Evolutionary conservation across 2,113 vertebrate genomes (phyloP).

Genomic region (Falco punctatus): DNA sequence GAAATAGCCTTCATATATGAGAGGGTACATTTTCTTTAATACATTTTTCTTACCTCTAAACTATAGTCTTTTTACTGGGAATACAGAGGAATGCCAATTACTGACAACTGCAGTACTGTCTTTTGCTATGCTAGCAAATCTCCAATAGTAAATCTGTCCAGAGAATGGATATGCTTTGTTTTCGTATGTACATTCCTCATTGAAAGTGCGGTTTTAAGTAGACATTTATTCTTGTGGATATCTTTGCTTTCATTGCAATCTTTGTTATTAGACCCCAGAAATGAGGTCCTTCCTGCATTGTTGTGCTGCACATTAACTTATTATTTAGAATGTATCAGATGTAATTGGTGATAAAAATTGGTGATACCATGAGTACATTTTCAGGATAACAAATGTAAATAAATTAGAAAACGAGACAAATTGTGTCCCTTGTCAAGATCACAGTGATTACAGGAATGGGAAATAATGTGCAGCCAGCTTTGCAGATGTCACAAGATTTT

Average conservation of each 20-base stretch:
- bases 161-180: constrained; percentile 8
- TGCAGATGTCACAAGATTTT: not conserved
- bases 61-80: not conserved
- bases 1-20: not conserved
- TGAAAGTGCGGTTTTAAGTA: not conserved
- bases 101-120: not conserved
- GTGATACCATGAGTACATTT: not conserved
- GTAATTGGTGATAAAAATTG: not conserved
- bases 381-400: constrained; percentile 8
- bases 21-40: not conserved
- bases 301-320: not conserved
- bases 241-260: constrained; percentile 16
- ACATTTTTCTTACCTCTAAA: not conserved
- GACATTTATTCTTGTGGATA: constrained; percentile 7
- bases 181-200: not conserved
- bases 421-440: not conserved
- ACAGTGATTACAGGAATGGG: not conserved
- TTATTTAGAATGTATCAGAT: not conserved
- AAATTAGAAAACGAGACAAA: not conserved
- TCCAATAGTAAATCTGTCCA: not conserved
- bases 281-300: not conserved
- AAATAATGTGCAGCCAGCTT: not conserved
- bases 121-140: constrained; percentile 27
- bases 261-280: constrained; percentile 23
- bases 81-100: not conserved